These are phyloP conservation scores for Zophobas atratus DNA, from an alignment of 1,140 invertebrate genomes.

Conservation along the genomic window DNA sequence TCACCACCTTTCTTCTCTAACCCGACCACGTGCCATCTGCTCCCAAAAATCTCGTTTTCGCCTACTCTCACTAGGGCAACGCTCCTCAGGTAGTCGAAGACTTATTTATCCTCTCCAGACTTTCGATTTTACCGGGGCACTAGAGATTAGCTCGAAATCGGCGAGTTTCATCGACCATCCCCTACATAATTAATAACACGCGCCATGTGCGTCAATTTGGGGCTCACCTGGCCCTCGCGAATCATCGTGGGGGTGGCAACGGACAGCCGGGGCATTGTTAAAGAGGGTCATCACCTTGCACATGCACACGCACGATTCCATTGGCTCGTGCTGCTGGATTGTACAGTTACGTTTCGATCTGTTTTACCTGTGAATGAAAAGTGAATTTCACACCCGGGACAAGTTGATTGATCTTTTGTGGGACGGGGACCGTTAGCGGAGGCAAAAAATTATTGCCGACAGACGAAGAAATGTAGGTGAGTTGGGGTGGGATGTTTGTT, in stretches of 20 bases:
- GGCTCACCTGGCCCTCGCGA: constrained; percentile 56
- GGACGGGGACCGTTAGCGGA: not conserved
- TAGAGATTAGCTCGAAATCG: constrained; percentile 44
- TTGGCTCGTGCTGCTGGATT: constrained; percentile 19
- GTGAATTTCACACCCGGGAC: constrained; percentile 30
- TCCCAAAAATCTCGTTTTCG: not conserved
- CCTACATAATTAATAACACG: constrained; percentile 57
- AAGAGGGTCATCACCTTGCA: constrained; percentile 53
- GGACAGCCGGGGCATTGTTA: constrained; percentile 38
- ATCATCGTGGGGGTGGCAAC: constrained; percentile 31
- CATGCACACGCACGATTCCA: not conserved
- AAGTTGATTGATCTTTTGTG: constrained; percentile 31
- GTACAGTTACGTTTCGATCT: constrained; percentile 22
- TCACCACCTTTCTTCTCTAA: not conserved
- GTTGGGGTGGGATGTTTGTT: too few species aligned
- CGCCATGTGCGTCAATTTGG: constrained; percentile 59
- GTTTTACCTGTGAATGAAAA: constrained; percentile 39
- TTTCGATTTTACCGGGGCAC: constrained; percentile 37
- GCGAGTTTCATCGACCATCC: constrained; percentile 33
- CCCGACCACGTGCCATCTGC: not conserved
- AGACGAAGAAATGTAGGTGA: too few species aligned
- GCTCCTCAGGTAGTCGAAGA: not conserved
- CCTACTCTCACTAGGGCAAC: not conserved
- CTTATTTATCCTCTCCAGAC: not conserved
- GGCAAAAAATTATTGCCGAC: too few species aligned